Base-by-base conservation (phyloP, 2,888 invertebrate species). In the Tetropium fuscum region DNA sequence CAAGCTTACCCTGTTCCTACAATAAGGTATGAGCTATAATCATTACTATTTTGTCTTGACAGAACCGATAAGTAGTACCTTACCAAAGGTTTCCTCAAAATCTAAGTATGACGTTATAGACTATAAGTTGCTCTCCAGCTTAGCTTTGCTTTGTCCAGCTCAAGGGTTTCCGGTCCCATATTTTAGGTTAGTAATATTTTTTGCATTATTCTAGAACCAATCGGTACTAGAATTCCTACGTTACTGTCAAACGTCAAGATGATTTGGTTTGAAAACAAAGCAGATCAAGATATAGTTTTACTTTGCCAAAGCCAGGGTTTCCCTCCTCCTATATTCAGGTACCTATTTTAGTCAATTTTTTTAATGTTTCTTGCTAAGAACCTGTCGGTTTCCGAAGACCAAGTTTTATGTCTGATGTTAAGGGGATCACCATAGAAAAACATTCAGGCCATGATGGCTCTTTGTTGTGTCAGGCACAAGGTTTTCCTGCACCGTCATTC, bases 1-100 rank as follows among this genome's bases (percentile, higher is more conserved):
- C 91, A 91, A 81, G 90, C 89, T 18, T 92, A 87, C 83, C 91
- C 91, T 61, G 87, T 90, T 78, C 90, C 91, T 74, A 82, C 86
- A 67, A 87, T 88, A 86, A 89, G 90, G 90, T 91, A 88, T 84
- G 64, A 49, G 15, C 25, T 36, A 8, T 48, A 15, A 36, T 48
- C 18, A 13, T 41, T 22, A 1, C n/a, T 34, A 11, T 20, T 48
- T 44, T 38, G 7, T n/a, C 20, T 11, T 36, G 13, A 40, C 74
- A 85, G 85, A 85, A 69, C 85, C 85, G 1, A 79, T 85, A 51
- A 84, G 84, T 67, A 84, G 83, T 74, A 83, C 84, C 22, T 73
- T 82, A 11, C 84, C 85, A 2, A 84, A 83, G 76, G 81, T 85
- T 2, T 78, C 79, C 1, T 79, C 80, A 6, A 77, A 78, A 64